phyloP scores from a whole-genome alignment of 2,888 invertebrate species.

The Drosophila austrosaltans region DNA sequence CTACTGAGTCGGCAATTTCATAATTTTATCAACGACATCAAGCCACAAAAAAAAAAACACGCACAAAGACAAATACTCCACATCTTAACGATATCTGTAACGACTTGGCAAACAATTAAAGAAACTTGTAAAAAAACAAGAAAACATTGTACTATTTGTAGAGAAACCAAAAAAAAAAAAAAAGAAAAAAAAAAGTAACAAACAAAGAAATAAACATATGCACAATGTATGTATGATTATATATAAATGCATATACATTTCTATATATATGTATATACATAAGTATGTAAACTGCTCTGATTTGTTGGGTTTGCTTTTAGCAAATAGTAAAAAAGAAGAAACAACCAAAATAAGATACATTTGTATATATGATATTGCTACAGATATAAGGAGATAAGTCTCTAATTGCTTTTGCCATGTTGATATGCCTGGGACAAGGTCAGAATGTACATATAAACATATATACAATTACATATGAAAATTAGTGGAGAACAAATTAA shows the following conservation, averaged over 20 bases:
- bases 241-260: not conserved
- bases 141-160: conserved; percentile 60
- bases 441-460: not conserved
- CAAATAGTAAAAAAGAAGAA: conserved; percentile 39
- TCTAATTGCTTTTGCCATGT: conserved; percentile 42
- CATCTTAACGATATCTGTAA: conserved; percentile 61
- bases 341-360: conserved; percentile 20
- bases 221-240: not conserved
- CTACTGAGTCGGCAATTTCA: conserved; percentile 62
- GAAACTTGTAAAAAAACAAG: conserved; percentile 34
- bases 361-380: conserved; percentile 29
- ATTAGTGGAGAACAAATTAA: not conserved
- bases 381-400: conserved; percentile 41
- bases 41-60: conserved; percentile 55
- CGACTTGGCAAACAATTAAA: conserved; percentile 62
- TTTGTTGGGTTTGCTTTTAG: conserved; percentile 50
- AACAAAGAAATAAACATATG: conserved; percentile 2
- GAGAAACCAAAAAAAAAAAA: conserved; percentile 54
- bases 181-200: not conserved
- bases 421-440: conserved; percentile 44
- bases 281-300: conserved; percentile 71
- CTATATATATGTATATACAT: not conserved
- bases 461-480: not conserved
- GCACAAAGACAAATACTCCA: conserved; percentile 65
- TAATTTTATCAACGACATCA: conserved; percentile 73